Percentiles rank a stretch among this genome's conserved stretches.
phyloP scores from a whole-genome alignment of 2,113 vertebrate species.

The Taxidea taxus region DNA sequence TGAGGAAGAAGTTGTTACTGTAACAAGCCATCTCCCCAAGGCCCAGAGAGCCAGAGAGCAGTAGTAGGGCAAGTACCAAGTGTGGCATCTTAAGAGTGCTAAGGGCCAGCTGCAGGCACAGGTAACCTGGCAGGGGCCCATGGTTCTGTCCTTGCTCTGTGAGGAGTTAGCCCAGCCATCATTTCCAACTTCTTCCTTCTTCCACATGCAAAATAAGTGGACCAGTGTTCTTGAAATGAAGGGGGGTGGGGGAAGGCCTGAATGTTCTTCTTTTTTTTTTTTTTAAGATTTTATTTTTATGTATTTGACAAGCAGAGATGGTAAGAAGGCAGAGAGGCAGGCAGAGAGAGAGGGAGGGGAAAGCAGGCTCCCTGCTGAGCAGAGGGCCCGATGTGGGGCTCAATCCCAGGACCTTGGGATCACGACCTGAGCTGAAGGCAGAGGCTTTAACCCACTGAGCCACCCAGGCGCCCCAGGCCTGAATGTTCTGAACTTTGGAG shows the following conservation, averaged over 20 bases:
- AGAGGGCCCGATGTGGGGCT: too few relatives aligned
- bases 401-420: too few relatives aligned
- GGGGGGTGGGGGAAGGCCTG: background rate
- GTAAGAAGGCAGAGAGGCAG: too few relatives aligned
- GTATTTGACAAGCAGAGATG: too few relatives aligned
- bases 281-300: too few relatives aligned
- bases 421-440: too few relatives aligned
- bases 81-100: fast-evolving
- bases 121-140: background rate
- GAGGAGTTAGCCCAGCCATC: background rate
- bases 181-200: background rate
- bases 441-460: too few relatives aligned
- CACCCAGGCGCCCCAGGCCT: too few relatives aligned
- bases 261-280: too few relatives aligned
- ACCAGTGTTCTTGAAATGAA: background rate
- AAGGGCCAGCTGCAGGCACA: background rate
- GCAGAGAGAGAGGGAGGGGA: too few relatives aligned
- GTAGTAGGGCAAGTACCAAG: fast-evolving
- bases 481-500: background rate
- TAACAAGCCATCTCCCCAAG: background rate
- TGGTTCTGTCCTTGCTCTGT: background rate
- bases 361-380: too few relatives aligned
- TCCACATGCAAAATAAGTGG: background rate
- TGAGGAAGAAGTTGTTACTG: background rate
- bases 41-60: background rate